These are phyloP conservation scores for Hirundichthys speculiger DNA, from an alignment of 2,113 vertebrate species.

Conservation along the genomic window DNA sequence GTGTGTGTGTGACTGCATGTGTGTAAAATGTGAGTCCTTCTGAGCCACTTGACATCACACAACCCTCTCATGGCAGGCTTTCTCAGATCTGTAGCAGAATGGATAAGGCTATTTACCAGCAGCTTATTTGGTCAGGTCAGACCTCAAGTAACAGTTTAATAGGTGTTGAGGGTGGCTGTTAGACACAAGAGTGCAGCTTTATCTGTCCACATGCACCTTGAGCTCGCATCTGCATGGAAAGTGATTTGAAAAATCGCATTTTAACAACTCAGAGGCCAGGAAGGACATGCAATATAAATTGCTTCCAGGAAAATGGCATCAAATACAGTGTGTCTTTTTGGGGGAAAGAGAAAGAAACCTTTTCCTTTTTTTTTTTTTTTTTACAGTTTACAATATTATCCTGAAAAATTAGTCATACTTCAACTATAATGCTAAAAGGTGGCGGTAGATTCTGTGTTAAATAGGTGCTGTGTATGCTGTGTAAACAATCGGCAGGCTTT, in stretches of 20 bases:
- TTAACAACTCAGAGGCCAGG: neutral
- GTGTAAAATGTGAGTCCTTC: conserved; percentile 51
- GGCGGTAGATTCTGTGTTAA: too few species aligned
- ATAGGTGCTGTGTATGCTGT: too few species aligned
- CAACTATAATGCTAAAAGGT: too few species aligned
- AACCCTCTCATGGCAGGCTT: conserved; percentile 63
- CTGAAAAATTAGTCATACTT: neutral
- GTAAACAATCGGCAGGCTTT: neutral
- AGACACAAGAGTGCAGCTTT: conserved; percentile 31
- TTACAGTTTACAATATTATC: neutral
- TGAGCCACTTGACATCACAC: conserved; percentile 71
- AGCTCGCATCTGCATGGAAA: conserved; percentile 38
- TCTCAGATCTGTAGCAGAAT: conserved; percentile 66
- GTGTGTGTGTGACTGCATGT: conserved; percentile 23
- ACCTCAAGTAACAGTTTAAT: conserved; percentile 58
- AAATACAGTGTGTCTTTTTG: too few species aligned
- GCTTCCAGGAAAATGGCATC: neutral
- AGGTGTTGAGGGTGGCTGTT: conserved; percentile 36
- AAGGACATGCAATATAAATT: neutral
- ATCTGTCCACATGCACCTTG: conserved; percentile 68
- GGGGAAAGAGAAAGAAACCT: neutral
- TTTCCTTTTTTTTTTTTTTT: neutral
- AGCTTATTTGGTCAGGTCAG: conserved; percentile 70
- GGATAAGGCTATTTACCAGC: conserved; percentile 72
- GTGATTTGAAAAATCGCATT: conserved; percentile 24